phyloP scores from a whole-genome alignment of 37 sponge, comb jelly and placozoan species.

The Petrosia ficiformis region DNA sequence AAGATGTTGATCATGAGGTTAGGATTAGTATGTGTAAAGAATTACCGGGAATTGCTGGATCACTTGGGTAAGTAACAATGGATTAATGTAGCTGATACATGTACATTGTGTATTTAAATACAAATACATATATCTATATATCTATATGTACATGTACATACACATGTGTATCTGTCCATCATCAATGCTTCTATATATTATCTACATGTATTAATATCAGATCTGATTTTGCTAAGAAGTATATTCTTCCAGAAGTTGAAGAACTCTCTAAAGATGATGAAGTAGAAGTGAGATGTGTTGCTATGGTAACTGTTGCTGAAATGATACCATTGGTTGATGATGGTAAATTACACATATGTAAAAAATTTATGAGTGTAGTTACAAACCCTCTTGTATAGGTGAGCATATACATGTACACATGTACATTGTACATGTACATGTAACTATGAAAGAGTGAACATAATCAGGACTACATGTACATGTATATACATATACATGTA shows the following conservation, averaged over 20 bases:
- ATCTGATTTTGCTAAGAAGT: constrained; percentile 14
- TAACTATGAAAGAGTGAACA: background rate
- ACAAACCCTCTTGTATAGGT: too few relatives aligned
- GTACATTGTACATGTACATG: constrained; percentile 2
- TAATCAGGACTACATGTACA: background rate
- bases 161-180: background rate
- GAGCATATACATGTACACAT: background rate
- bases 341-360: too few relatives aligned
- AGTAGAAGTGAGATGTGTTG: constrained; percentile 29
- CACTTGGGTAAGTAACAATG: constrained; percentile 42
- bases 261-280: constrained; percentile 66
- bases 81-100: background rate
- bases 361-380: too few relatives aligned
- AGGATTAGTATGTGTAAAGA: constrained; percentile 50
- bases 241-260: constrained; percentile 43
- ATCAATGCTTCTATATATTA: too few relatives aligned
- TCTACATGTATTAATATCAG: constrained; percentile 17
- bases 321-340: constrained; percentile 31
- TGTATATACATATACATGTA: constrained; percentile 4
- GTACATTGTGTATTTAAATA: too few relatives aligned
- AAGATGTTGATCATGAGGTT: constrained; percentile 65
- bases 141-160: background rate
- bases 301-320: constrained; percentile 45
- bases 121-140: too few relatives aligned
- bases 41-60: constrained; percentile 23